Conservation (phyloP, 1,140 invertebrate species). For the Palaemon carinicauda region DNA sequence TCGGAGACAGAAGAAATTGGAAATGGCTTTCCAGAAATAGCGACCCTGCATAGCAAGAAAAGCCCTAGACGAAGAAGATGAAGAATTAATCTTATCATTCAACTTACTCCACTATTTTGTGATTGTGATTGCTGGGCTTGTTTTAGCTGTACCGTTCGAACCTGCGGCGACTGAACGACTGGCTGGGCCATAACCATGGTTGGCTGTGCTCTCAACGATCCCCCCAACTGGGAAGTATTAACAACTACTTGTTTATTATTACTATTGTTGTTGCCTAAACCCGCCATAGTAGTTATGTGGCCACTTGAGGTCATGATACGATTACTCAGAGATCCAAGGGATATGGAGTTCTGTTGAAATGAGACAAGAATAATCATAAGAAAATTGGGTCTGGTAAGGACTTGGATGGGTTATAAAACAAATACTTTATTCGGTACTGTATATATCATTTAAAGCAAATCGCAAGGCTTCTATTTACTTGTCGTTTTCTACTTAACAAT, state of each 20-base stretch:
- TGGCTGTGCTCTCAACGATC: conserved; percentile 17
- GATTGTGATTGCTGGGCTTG: conserved; percentile 29
- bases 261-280: conserved; percentile 6
- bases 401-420: not conserved
- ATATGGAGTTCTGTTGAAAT: conserved; percentile 18
- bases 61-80: too few species aligned
- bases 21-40: too few species aligned
- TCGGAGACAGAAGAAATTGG: too few species aligned
- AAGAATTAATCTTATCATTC: too few species aligned
- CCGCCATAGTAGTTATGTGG: conserved; percentile 26
- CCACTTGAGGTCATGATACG: conserved; percentile 44
- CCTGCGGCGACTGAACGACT: conserved; percentile 16
- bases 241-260: conserved; percentile 45
- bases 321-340: conserved; percentile 28
- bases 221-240: conserved; percentile 35
- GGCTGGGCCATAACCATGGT: conserved; percentile 28
- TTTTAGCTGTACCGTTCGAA: conserved; percentile 31
- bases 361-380: too few species aligned
- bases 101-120: conserved; percentile 44
- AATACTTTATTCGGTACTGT: not conserved
- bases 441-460: not conserved
- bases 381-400: too few species aligned
- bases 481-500: too few species aligned
- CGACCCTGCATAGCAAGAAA: too few species aligned
- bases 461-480: too few species aligned